Conservation (phyloP, 1,140 invertebrate species). For the Drosophila tropicalis region DNA sequence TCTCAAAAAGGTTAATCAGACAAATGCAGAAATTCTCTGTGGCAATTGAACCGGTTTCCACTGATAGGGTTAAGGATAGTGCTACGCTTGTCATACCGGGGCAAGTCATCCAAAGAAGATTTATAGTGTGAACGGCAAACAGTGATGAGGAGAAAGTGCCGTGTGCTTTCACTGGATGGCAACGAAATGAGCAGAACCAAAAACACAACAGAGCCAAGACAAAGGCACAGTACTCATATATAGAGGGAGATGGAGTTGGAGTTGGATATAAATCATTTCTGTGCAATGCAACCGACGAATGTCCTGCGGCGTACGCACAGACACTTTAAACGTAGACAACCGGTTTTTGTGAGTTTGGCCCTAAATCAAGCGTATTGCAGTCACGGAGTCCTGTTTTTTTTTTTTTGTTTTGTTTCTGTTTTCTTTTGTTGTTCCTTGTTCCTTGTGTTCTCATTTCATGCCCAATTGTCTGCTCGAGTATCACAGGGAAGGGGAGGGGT, state of each 20-base stretch:
- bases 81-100: slow-evolving; percentile 50
- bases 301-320: slow-evolving; percentile 53
- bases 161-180: slow-evolving; percentile 18
- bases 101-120: slow-evolving; percentile 50
- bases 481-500: background rate
- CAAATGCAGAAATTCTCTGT: background rate
- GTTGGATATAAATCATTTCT: slow-evolving; percentile 57
- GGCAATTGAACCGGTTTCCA: slow-evolving; percentile 43
- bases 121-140: slow-evolving; percentile 72
- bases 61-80: slow-evolving; percentile 28
- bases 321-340: slow-evolving; percentile 56
- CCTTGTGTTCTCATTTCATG: slow-evolving; percentile 52
- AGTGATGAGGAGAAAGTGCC: slow-evolving; percentile 54
- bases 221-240: slow-evolving; percentile 39
- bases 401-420: slow-evolving; percentile 9
- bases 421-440: no score
- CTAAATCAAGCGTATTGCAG: slow-evolving; percentile 19
- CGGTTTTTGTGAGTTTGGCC: slow-evolving; percentile 31
- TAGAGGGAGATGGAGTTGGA: background rate
- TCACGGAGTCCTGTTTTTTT: slow-evolving; percentile 21
- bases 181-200: slow-evolving; percentile 4
- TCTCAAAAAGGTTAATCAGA: background rate
- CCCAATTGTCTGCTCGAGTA: slow-evolving; percentile 45
- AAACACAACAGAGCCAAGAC: slow-evolving; percentile 42
- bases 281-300: slow-evolving; percentile 35